phyloP scores from a whole-genome alignment of 2,113 vertebrate genomes.

The Ptilonorhynchus violaceus region DNA sequence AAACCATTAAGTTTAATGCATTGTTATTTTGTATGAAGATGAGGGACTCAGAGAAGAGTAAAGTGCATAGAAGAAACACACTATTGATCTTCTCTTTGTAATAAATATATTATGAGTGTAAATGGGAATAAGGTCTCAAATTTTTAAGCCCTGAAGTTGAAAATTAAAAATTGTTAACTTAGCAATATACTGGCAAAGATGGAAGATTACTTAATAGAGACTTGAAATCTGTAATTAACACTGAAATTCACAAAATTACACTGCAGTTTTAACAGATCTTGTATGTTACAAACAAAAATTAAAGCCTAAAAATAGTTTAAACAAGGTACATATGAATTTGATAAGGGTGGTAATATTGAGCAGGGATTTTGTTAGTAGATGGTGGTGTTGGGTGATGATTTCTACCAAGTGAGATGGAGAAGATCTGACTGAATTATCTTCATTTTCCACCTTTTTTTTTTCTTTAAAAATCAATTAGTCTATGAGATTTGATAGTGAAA shows the following conservation, averaged over 20 bases:
- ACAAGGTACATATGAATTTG: background rate
- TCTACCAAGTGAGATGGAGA: background rate
- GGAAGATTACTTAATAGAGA: background rate
- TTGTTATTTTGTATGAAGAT: background rate
- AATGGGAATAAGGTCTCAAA: background rate
- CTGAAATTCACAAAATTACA: background rate
- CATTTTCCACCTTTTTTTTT: background rate
- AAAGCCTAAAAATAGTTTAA: background rate
- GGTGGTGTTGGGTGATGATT: background rate
- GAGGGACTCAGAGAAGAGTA: background rate
- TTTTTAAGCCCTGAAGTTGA: background rate
- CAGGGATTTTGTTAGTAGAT: background rate
- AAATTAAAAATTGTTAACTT: background rate
- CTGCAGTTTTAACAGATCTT: background rate
- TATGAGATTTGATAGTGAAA: background rate
- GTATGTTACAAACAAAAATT: background rate
- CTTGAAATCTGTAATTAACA: background rate
- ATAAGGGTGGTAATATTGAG: background rate
- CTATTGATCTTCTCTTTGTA: background rate
- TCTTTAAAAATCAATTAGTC: background rate
- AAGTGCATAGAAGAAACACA: background rate
- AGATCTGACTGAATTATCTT: background rate
- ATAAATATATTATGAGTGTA: background rate
- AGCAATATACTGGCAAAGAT: background rate
- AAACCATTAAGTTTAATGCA: background rate